Percentiles rank a stretch among this genome's conserved stretches.
These are phyloP conservation scores for Charina bottae DNA, from an alignment of 2,113 vertebrate species.

Conservation along the genomic window DNA sequence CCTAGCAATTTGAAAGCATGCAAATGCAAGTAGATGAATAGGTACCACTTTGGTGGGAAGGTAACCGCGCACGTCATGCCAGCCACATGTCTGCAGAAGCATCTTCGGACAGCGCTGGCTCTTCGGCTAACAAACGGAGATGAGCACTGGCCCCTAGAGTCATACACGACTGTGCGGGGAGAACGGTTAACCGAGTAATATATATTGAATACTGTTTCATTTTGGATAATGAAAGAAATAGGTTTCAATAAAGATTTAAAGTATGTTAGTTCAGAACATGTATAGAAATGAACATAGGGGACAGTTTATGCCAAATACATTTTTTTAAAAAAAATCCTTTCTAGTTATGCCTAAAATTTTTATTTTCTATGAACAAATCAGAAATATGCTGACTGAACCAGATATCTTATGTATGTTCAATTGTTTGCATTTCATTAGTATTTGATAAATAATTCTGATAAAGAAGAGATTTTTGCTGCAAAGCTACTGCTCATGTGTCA, in stretches of 20 bases:
- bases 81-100: too few species aligned
- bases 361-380: not conserved
- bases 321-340: not conserved
- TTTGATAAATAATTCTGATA: not conserved
- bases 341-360: not conserved
- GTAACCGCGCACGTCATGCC: too few species aligned
- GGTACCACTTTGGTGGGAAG: too few species aligned
- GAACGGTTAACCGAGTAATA: not conserved
- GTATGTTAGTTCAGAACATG: not conserved
- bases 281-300: not conserved
- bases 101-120: too few species aligned
- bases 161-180: too few species aligned
- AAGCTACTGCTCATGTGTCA: not conserved
- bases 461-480: not conserved
- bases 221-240: not conserved
- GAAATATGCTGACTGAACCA: not conserved
- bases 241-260: not conserved
- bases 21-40: too few species aligned
- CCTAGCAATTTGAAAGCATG: too few species aligned
- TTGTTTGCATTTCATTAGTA: not conserved
- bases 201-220: not conserved
- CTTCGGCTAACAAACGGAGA: too few species aligned
- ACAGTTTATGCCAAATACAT: not conserved
- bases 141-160: too few species aligned
- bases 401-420: not conserved